phyloP scores from a whole-genome alignment of 2,113 vertebrate species.

The Epinephelus fuscoguttatus region DNA sequence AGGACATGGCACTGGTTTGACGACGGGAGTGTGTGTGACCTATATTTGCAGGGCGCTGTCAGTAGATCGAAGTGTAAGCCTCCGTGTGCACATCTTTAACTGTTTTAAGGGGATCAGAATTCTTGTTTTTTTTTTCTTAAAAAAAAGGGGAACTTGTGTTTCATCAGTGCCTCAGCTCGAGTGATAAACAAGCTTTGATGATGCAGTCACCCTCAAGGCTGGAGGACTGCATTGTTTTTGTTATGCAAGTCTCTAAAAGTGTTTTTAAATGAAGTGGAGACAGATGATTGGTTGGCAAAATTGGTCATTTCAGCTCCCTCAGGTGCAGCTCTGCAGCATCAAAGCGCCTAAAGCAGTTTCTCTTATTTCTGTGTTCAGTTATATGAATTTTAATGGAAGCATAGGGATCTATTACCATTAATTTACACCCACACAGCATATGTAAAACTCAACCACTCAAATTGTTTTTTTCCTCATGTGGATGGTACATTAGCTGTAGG shows the following conservation, averaged over 20 bases:
- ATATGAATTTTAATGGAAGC: not conserved
- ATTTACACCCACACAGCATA: not conserved
- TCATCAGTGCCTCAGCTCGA: not conserved
- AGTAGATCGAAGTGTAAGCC: constrained; percentile 41
- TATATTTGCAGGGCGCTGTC: constrained; percentile 64
- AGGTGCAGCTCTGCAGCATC: not conserved
- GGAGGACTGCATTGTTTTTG: not conserved
- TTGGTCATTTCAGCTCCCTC: not conserved
- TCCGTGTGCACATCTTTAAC: constrained; percentile 20
- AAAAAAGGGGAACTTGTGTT: constrained; percentile 31
- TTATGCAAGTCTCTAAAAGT: not conserved
- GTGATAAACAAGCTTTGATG: constrained; percentile 7
- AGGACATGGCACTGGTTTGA: constrained; percentile 56
- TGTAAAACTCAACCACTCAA: not conserved
- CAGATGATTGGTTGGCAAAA: not conserved
- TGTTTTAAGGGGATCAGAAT: constrained; percentile 15
- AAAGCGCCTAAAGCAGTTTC: not conserved
- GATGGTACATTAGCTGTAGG: not conserved
- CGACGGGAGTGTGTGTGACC: constrained; percentile 59
- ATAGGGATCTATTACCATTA: not conserved
- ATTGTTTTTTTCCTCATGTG: not conserved
- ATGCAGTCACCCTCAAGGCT: not conserved
- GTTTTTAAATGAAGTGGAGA: not conserved
- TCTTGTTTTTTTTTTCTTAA: not conserved
- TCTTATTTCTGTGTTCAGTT: too few relatives aligned